Percentiles rank a stretch among this genome's conserved stretches.
Evolutionary conservation across 92 coral and sea anemone species (phyloP).

Genomic region (Hydrozoanthus gracilis): DNA sequence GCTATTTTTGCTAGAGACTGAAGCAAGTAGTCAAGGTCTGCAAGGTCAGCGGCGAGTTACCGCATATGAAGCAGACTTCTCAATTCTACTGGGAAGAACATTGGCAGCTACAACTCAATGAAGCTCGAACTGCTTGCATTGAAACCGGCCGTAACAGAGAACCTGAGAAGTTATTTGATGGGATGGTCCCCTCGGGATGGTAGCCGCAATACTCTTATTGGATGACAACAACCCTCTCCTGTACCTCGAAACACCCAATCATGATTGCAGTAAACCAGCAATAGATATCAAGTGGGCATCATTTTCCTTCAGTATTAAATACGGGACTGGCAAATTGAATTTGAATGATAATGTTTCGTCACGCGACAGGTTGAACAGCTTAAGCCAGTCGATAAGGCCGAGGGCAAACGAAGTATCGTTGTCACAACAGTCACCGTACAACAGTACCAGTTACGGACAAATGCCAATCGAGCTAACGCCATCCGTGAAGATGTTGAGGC

Average conservation of each 20-base stretch:
- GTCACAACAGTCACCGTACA: too few species aligned
- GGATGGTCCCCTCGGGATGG: too few species aligned
- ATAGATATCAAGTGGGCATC: constrained; percentile 69
- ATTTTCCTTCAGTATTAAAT: constrained; percentile 65
- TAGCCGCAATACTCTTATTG: too few species aligned
- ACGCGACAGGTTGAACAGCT: too few species aligned
- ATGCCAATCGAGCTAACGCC: too few species aligned
- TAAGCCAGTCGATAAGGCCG: too few species aligned
- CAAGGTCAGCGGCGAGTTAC: constrained; percentile 20
- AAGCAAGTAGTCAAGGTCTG: constrained; percentile 37
- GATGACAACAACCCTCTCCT: constrained; percentile 63
- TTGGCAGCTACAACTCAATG: constrained; percentile 47
- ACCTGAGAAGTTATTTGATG: constrained; percentile 26
- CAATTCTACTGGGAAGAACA: constrained; percentile 44
- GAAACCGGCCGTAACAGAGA: constrained; percentile 40
- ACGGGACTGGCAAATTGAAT: constrained; percentile 63
- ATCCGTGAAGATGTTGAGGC: background rate
- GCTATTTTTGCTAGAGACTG: constrained; percentile 44
- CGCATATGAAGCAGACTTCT: constrained; percentile 36
- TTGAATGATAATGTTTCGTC: constrained; percentile 47
- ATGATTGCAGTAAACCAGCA: constrained; percentile 66
- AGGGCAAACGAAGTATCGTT: too few species aligned
- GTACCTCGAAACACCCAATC: constrained; percentile 64
- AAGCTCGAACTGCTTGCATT: constrained; percentile 50
- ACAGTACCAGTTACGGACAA: too few species aligned